phyloP scores from a whole-genome alignment of 2,888 invertebrate species.

The Ditylenchus weischeri region DNA sequence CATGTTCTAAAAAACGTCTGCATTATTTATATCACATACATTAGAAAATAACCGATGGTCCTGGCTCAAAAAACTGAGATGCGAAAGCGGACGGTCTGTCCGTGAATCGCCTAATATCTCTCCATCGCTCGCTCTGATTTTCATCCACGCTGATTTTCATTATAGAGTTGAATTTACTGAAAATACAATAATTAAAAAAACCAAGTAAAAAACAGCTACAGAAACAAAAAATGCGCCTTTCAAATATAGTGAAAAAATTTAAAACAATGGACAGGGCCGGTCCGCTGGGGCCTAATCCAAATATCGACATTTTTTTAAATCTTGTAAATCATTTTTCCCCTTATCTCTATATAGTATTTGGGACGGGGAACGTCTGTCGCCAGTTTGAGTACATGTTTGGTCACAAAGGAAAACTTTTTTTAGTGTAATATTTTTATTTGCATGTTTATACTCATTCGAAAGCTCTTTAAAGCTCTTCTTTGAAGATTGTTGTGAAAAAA shows the following conservation, averaged over 20 bases:
- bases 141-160: constrained; percentile 23
- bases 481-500: too few species aligned
- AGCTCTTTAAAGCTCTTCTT: too few species aligned
- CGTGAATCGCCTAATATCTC: constrained; percentile 50
- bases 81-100: constrained; percentile 48
- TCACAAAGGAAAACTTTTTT: too few species aligned
- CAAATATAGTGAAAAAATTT: background rate
- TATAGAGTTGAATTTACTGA: background rate
- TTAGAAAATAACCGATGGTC: constrained; percentile 31
- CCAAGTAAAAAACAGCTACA: background rate
- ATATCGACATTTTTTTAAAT: too few species aligned
- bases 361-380: too few species aligned
- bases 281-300: too few species aligned
- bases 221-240: background rate
- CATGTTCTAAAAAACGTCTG: constrained; percentile 38
- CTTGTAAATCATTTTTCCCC: too few species aligned
- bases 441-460: too few species aligned
- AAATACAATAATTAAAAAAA: too few species aligned
- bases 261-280: background rate
- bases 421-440: too few species aligned
- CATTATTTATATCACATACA: background rate
- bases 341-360: too few species aligned
- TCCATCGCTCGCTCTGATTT: constrained; percentile 44
- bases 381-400: too few species aligned
- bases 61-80: constrained; percentile 40